A percentile compares a stretch with the other conserved stretches of the same genome.
Evolutionary conservation across 2,113 vertebrate genomes (phyloP).

Genomic region (Archilochus colubris): DNA sequence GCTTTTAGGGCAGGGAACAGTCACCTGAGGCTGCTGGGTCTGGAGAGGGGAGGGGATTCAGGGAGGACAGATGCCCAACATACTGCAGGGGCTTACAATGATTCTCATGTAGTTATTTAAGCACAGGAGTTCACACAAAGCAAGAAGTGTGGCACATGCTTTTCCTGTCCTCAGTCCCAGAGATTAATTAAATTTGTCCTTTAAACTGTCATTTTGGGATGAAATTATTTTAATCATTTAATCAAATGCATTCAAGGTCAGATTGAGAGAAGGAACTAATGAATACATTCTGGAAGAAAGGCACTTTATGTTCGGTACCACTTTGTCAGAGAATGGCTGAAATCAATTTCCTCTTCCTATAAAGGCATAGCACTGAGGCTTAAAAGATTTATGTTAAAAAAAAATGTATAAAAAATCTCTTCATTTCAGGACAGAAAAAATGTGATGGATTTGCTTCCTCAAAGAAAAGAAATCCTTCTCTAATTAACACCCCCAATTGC

Average conservation of each 20-base stretch:
- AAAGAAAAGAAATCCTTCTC: slow-evolving; percentile 5
- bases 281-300: slow-evolving; percentile 19
- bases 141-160: neutral
- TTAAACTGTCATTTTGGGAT: neutral
- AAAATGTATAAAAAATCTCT: neutral
- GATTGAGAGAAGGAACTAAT: neutral
- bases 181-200: slow-evolving; percentile 2
- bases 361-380: neutral
- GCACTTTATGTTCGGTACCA: neutral
- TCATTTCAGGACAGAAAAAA: neutral
- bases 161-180: neutral
- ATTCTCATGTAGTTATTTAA: neutral
- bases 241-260: slow-evolving; percentile 20
- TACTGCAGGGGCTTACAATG: neutral
- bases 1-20: neutral
- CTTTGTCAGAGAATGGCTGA: neutral
- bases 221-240: slow-evolving; percentile 30
- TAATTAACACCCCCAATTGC: slow-evolving; percentile 3
- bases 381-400: slow-evolving; percentile 41
- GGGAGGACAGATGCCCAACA: neutral
- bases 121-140: neutral
- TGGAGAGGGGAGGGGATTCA: neutral
- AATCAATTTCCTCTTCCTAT: slow-evolving; percentile 38
- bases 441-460: neutral
- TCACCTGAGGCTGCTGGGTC: neutral